Percentiles rank a stretch among this genome's conserved stretches.
Conservation (phyloP, 2,888 invertebrate genomes). For the Cantharis rustica region DNA sequence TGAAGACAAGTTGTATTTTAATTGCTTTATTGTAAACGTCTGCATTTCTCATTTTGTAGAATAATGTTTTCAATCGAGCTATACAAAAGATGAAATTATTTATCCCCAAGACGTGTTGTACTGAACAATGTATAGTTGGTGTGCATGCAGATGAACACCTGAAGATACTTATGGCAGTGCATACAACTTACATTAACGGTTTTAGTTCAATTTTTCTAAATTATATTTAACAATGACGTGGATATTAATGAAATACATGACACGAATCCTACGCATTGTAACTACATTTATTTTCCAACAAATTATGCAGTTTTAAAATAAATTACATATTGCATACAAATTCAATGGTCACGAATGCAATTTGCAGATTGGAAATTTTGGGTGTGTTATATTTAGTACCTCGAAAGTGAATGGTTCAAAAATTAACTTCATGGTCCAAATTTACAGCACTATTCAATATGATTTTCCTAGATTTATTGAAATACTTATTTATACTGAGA, state of each 20-base stretch:
- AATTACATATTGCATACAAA: background rate
- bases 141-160: background rate
- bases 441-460: too few relatives aligned
- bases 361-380: background rate
- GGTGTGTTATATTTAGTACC: background rate
- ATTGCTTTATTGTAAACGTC: background rate
- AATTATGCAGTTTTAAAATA: background rate
- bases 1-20: background rate
- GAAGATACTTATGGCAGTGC: background rate
- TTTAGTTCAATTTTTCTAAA: background rate
- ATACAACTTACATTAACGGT: background rate
- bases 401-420: background rate
- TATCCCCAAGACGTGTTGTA: background rate
- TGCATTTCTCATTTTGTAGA: background rate
- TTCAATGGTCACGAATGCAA: background rate
- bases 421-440: background rate
- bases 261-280: background rate
- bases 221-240: background rate
- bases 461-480: too few relatives aligned
- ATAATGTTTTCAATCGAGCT: background rate
- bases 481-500: too few relatives aligned
- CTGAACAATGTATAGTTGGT: background rate
- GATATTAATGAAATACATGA: background rate
- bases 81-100: background rate
- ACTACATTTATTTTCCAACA: background rate